Base-by-base conservation (phyloP, 2,797 vertebrate species). In the Yasuhikotakia modesta region DNA sequence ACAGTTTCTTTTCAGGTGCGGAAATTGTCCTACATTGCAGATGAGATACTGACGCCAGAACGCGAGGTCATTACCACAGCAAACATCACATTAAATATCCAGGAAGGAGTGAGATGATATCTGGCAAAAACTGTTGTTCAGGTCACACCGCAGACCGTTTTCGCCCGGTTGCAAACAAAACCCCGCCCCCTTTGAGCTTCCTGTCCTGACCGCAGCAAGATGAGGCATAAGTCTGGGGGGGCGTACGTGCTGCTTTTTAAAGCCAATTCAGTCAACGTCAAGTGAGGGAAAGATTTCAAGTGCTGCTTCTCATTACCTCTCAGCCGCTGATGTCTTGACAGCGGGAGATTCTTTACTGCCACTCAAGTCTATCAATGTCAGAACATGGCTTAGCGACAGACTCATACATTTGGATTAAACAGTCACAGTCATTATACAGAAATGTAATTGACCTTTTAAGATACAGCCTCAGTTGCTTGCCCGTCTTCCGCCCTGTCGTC, bases 11-110 rank as follows among this genome's bases (percentile, higher is more conserved):
- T 93, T 95, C 92, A 93, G 90, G 94, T 88, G 92, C 94, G 95
- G 93, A 97, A 97, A 98, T 98, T 98, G 96, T 96, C 95, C 92
- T 94, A 95, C 94, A 94, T 95, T 92, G 93, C 92, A 97, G 95
- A 98, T 96, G 95, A 96, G 95, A 95, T 96, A 93, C 92, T 95
- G 96, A 95, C 93, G 93, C 91, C 88, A 85, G 92, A 91, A 93
- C 88, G 73, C 73, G 83, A 57, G 86, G 91, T 72, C 77, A 89
- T 85, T 85, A 89, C 85, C 80, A 89, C 87, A 91, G 88, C 92
- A 95, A 95, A 95, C 94, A 95, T 94, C 87, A 91, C 94, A 94
- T 93, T 93, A 92, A 89, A 85, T 84, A 91, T 87, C 88, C 87
- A 87, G 89, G 90, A 90, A 91, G 92, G 6, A 71, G 85, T 90